Conservation (phyloP, 2,113 vertebrate genomes). For the Engystomops pustulosus region DNA sequence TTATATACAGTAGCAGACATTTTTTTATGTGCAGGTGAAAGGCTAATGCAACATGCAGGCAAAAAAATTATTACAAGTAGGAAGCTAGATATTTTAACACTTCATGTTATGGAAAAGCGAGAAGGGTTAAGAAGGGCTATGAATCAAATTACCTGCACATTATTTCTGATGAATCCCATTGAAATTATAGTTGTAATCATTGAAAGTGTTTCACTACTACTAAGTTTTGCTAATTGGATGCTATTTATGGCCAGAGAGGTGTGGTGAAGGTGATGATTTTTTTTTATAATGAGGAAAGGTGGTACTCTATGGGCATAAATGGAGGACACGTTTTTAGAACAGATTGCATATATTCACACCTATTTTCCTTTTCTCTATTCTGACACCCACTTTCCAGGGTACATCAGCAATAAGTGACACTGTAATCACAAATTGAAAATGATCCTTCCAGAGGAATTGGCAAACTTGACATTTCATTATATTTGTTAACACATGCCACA, state of each 20-base stretch:
- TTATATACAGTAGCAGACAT: slow-evolving; percentile 70
- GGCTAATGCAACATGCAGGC: slow-evolving; percentile 64
- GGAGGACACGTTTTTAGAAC: slow-evolving; percentile 80
- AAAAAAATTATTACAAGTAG: slow-evolving; percentile 68
- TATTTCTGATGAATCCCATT: slow-evolving; percentile 70
- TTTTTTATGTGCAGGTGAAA: slow-evolving; percentile 63
- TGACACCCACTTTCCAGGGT: slow-evolving; percentile 87
- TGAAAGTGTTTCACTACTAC: slow-evolving; percentile 75
- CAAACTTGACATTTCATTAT: slow-evolving; percentile 96
- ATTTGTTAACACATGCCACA: slow-evolving; percentile 96
- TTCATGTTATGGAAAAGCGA: slow-evolving; percentile 1
- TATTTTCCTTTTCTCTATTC: slow-evolving; percentile 78
- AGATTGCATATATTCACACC: slow-evolving; percentile 83
- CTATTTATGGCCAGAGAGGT: slow-evolving; percentile 86
- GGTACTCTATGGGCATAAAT: slow-evolving; percentile 74
- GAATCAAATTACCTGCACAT: slow-evolving; percentile 70
- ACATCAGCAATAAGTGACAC: slow-evolving; percentile 88
- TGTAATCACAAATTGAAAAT: slow-evolving; percentile 91
- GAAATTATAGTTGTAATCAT: slow-evolving; percentile 74
- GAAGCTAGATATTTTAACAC: slow-evolving; percentile 64
- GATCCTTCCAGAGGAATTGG: slow-evolving; percentile 86
- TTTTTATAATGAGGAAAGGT: slow-evolving; percentile 75
- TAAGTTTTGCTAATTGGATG: slow-evolving; percentile 83
- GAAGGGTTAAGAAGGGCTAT: slow-evolving; percentile 65
- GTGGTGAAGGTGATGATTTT: slow-evolving; percentile 82